phyloP scores from a whole-genome alignment of 2,113 vertebrate species.

The Forbesichthys papilliferus region DNA sequence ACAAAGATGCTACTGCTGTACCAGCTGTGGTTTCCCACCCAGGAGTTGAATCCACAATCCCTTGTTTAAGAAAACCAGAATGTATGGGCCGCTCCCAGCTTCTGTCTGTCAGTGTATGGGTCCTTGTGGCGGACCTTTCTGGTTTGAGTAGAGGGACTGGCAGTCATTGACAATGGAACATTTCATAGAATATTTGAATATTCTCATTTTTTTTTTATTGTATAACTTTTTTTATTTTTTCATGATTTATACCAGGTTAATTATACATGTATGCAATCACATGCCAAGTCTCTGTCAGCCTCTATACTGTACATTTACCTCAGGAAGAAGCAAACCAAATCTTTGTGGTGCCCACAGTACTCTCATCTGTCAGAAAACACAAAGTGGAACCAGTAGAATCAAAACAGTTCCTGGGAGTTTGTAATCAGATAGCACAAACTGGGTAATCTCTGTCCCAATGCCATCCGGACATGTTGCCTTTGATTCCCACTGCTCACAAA shows the following conservation, averaged over 20 bases:
- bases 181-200: background rate
- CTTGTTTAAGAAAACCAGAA: conserved; percentile 22
- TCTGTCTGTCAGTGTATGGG: conserved; percentile 15
- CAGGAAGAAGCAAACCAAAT: conserved; percentile 1
- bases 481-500: conserved; percentile 62
- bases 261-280: background rate
- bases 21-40: conserved; percentile 35
- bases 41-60: conserved; percentile 22
- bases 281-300: background rate
- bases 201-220: conserved; percentile 2
- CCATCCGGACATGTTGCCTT: conserved; percentile 75
- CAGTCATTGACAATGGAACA: background rate
- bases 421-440: conserved; percentile 73
- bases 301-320: background rate
- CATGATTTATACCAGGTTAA: background rate
- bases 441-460: conserved; percentile 72
- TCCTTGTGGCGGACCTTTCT: conserved; percentile 4
- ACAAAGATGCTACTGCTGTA: conserved; percentile 10
- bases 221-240: background rate
- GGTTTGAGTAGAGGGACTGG: conserved; percentile 1
- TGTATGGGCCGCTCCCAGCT: conserved; percentile 20
- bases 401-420: conserved; percentile 69
- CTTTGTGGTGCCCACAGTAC: conserved; percentile 17
- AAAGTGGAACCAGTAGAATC: conserved; percentile 47
- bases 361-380: conserved; percentile 36